Conservation (phyloP, 2,113 vertebrate genomes). For the Carassius gibelio region DNA sequence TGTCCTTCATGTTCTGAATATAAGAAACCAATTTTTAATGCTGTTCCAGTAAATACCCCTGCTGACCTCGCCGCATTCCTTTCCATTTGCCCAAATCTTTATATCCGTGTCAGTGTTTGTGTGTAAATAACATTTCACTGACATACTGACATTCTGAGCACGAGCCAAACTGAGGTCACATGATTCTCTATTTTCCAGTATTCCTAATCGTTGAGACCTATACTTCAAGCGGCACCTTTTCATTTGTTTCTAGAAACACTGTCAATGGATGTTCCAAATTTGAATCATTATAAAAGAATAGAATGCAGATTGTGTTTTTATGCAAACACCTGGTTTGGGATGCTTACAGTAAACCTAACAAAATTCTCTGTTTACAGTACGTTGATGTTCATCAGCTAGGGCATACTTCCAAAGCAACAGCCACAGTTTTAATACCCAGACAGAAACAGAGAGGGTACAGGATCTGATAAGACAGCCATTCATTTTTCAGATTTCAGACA, state of each 20-base stretch:
- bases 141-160: slow-evolving; percentile 7
- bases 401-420: slow-evolving; percentile 8
- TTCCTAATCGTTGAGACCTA: not conserved
- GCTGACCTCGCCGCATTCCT: not conserved
- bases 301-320: not conserved
- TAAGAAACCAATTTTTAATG: not conserved
- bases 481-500: not conserved
- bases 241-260: not conserved
- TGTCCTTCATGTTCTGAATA: not conserved
- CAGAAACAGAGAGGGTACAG: slow-evolving; percentile 34
- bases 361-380: slow-evolving; percentile 24
- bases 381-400: slow-evolving; percentile 25
- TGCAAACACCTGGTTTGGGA: not conserved
- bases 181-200: not conserved
- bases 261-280: not conserved
- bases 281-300: not conserved
- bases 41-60: slow-evolving; percentile 12
- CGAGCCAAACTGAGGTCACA: not conserved
- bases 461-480: not conserved
- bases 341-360: not conserved
- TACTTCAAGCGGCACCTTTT: not conserved
- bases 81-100: not conserved
- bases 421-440: slow-evolving; percentile 11
- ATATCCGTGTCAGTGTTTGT: not conserved
- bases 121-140: slow-evolving; percentile 24